Percentiles rank a stretch among this genome's conserved stretches.
These are phyloP conservation scores for Oreochromis tanganicae DNA, from an alignment of 2,113 vertebrate species.

Conservation along the genomic window DNA sequence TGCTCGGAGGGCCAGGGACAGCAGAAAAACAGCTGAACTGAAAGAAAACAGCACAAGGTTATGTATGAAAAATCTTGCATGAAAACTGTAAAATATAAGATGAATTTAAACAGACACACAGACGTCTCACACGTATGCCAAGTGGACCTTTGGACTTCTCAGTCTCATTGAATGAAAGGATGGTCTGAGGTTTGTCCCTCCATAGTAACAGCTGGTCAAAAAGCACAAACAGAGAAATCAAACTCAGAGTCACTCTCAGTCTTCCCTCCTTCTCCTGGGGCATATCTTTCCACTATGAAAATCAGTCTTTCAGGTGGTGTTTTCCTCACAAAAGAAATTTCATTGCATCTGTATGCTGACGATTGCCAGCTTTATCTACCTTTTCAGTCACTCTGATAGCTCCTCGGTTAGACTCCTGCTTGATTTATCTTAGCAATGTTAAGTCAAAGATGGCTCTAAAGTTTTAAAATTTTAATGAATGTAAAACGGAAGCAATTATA, in stretches of 20 bases:
- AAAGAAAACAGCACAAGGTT: background rate
- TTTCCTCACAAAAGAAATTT: background rate
- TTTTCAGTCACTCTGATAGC: background rate
- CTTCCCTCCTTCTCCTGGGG: background rate
- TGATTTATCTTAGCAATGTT: background rate
- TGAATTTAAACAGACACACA: background rate
- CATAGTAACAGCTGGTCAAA: constrained; percentile 66
- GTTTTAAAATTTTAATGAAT: background rate
- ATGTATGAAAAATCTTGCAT: background rate
- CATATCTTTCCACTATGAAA: background rate
- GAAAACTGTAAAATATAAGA: background rate
- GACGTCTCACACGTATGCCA: constrained; percentile 57
- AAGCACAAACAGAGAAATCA: background rate
- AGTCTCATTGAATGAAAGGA: constrained; percentile 5
- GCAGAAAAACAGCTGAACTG: constrained; percentile 61
- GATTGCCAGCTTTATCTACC: background rate
- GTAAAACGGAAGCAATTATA: background rate
- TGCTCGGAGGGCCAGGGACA: background rate
- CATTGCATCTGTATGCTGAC: background rate
- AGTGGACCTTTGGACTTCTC: constrained; percentile 26
- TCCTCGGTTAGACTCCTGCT: background rate
- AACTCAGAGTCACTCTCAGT: background rate
- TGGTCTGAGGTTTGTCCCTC: constrained; percentile 31
- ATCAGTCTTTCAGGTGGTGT: background rate
- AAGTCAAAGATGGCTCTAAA: background rate